Conservation (phyloP, 1,140 invertebrate genomes). For the Drosophila funebris region DNA sequence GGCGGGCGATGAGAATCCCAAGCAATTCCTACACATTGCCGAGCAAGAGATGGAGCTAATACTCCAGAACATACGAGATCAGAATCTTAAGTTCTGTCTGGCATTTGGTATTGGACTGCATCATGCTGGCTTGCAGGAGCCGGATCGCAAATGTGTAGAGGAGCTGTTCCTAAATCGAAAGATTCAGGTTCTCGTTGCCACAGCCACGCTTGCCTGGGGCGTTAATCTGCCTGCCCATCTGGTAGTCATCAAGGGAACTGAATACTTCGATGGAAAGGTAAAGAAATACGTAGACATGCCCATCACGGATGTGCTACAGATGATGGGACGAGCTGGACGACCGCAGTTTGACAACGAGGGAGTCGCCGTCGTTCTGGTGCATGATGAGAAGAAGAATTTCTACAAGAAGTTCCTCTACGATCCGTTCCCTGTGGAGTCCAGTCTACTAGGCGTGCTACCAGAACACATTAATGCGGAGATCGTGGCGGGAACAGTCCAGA, state of each 20-base stretch:
- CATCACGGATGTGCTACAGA: conserved; percentile 99
- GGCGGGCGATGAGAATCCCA: conserved; percentile 95
- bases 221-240: conserved; percentile 97
- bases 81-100: conserved; percentile 96
- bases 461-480: conserved; percentile 99
- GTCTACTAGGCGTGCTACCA: conserved; percentile 93
- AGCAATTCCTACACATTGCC: conserved; percentile 96
- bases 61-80: conserved; percentile 91
- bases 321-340: conserved; percentile 99
- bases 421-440: conserved; percentile 99
- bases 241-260: conserved; percentile 92
- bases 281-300: conserved; percentile 99
- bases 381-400: conserved; percentile 99
- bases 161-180: conserved; percentile 98
- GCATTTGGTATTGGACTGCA: conserved; percentile 99
- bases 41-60: conserved; percentile 93
- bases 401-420: conserved; percentile 99
- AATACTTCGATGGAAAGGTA: conserved; percentile 98
- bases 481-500: conserved; percentile 95
- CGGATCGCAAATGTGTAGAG: conserved; percentile 95
- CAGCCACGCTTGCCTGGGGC: conserved; percentile 99
- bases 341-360: conserved; percentile 97
- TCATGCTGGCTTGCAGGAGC: conserved; percentile 97
- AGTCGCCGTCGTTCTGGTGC: conserved; percentile 98
- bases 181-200: conserved; percentile 99